phyloP scores from a whole-genome alignment of 2,888 invertebrate genomes.

The Luperina testacea region DNA sequence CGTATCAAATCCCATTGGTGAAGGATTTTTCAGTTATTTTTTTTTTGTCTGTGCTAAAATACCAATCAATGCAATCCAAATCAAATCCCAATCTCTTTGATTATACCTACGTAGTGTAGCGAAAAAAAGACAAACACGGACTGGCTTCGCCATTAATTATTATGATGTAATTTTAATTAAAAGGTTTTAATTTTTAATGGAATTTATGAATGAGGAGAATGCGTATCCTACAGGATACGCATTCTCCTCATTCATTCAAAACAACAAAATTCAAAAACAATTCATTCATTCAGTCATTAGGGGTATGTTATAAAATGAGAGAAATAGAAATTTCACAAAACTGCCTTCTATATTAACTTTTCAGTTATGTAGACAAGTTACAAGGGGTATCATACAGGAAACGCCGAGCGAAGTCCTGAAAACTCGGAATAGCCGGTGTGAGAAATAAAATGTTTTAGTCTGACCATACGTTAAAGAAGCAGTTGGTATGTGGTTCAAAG shows the following conservation, averaged over 20 bases:
- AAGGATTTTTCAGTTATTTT: no score
- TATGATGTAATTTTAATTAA: neutral
- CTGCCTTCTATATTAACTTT: constrained; percentile 27
- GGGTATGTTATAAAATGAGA: neutral
- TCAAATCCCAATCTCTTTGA: no score
- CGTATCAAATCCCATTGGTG: no score
- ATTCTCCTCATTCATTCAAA: no score
- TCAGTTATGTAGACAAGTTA: constrained; percentile 32
- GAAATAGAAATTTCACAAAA: constrained; percentile 3
- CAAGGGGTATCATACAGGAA: constrained; percentile 34
- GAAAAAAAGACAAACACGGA: no score
- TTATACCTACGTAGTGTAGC: no score
- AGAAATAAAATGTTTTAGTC: constrained; percentile 62
- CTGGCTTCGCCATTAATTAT: no score
- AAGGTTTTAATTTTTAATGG: neutral
- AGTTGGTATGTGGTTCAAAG: constrained; percentile 60
- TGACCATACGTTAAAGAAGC: constrained; percentile 49
- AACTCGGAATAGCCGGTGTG: constrained; percentile 42
- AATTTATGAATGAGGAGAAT: neutral
- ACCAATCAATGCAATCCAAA: no score
- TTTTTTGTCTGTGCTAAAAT: no score
- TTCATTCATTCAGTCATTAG: no score
- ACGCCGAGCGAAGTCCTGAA: constrained; percentile 22
- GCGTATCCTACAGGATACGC: no score
- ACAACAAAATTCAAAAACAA: no score